Evolutionary conservation across 1,140 invertebrate genomes (phyloP), one percentile per base, ranked within the genome.

Genomic region (Trichonephila inaurata): DNA sequence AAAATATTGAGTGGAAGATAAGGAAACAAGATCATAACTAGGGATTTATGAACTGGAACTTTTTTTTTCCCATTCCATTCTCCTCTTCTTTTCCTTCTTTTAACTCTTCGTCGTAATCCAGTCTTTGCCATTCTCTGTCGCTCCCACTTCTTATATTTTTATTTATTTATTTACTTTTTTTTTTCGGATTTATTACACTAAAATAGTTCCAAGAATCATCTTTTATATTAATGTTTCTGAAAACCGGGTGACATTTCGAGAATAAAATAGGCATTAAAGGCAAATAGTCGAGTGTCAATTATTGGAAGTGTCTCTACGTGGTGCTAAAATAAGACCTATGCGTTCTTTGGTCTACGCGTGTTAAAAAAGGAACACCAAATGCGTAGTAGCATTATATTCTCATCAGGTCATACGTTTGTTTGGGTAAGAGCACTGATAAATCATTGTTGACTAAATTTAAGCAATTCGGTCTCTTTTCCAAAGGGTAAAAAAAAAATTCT

Each of bases 1-100:
- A 89, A 89, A 89, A 89, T 89, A 89, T 89, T 69, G 88, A 87
- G 58, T 89, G 33, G 61, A 88, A 88, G 62, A 64, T 40, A 64
- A 40, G 60, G 44, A 60, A 85, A 60, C 19, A 51, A 33, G 60
- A 33, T 77, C 72, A 77, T 40, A 64, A 88, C 62, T 88, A 58
- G 86, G 86, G 58, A 64, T 64, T 40, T 62, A 83, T 64, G 85
- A 64, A 40, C 60, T 62, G 28, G 18, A 64, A 40, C 33, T 33
- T 64, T 64, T 10, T 6, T 58, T 44, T n/a, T 24, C 21, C 24
- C 33, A 44, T 61, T n/a, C 28, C 62, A 87, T 87, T 14, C 33
- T 64, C 24, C 16, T 62, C 44, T 19, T 66, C 61, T 8, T 60
- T 64, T 18, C 60, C 14, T 83, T 83, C 81, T 85, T 85, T 85